Evolutionary conservation across 1,140 invertebrate species (phyloP), one percentile per base, ranked within the genome.

Genomic region (Pachyrhynchus sulphureomaculatus): DNA sequence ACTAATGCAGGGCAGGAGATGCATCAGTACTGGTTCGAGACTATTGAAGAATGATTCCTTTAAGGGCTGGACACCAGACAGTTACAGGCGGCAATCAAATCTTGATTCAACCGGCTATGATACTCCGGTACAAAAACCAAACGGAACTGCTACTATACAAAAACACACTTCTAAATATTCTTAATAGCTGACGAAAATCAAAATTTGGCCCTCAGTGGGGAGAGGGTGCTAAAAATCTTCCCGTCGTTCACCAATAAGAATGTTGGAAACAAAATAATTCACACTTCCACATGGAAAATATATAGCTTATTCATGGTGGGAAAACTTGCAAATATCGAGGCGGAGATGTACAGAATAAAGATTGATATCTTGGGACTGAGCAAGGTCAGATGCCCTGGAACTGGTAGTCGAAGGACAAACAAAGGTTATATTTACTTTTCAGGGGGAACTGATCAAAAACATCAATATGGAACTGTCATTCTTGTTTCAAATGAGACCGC

Each of bases 391-490:
- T 61, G 36, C 33, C 42, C 49, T 2, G 36, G 53, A 9, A 52
- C 21, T 15, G 9, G 57, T 39, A 42, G 4, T 21, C 1, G 45
- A n/a, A 47, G 29, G 20, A 57, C 54, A 32, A 21, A 45, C 15
- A 51, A 60, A 17, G 36, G 48, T 29, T 13, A 41, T 23, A 15
- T 32, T n/a, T 53, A 69, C 20, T 53, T 48, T 60, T 32, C 36
- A 1, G 54, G 61, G 26, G 53, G 51, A 32, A 33, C 33, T 17
- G 54, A 63, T 9, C 45, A 15, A 12, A 32, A 63, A 48, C 53
- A 49, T 26, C 24, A 24, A 37, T 56, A 64, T 45, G 67, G 67
- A n/a, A 48, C 66, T 12, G 65, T 39, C 5, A 37, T 69, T 20
- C 54, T 68, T 6, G n/a, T 49, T 20, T 21, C 44, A 10, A 4